phyloP scores from a whole-genome alignment of 2,113 vertebrate species.

The Upupa epops region DNA sequence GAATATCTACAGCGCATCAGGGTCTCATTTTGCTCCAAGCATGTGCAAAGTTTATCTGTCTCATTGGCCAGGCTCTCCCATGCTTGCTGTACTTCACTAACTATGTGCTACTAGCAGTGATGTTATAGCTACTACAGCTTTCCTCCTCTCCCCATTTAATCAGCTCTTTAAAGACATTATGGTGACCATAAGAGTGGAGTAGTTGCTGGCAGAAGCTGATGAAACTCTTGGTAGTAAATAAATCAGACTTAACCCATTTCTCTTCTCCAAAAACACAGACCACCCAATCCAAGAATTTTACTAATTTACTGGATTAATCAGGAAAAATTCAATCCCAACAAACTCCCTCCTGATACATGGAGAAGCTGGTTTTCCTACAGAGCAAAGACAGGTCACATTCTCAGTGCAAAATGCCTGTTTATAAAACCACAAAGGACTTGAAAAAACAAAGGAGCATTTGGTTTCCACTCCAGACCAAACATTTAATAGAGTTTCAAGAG shows the following conservation, averaged over 20 bases:
- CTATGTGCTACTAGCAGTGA: not conserved
- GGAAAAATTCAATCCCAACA: not conserved
- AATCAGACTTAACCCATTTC: not conserved
- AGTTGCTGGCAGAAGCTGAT: not conserved
- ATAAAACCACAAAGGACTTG: not conserved
- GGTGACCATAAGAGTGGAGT: fast-evolving
- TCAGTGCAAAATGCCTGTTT: not conserved
- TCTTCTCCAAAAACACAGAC: not conserved
- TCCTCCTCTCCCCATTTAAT: not conserved
- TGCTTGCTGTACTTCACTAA: not conserved
- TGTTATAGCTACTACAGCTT: not conserved
- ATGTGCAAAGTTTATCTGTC: not conserved
- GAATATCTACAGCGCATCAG: not conserved
- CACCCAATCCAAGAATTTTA: not conserved
- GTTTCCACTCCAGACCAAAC: not conserved
- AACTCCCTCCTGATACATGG: not conserved
- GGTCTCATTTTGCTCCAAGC: not conserved
- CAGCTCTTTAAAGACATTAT: not conserved
- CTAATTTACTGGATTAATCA: not conserved
- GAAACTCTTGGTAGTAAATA: not conserved
- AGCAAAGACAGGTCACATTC: not conserved
- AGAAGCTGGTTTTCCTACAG: not conserved
- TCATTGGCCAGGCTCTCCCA: not conserved
- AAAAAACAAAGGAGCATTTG: not conserved
- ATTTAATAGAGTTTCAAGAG: not conserved